Base-by-base conservation (phyloP, 2,113 vertebrate species). In the Pontoporia blainvillei region DNA sequence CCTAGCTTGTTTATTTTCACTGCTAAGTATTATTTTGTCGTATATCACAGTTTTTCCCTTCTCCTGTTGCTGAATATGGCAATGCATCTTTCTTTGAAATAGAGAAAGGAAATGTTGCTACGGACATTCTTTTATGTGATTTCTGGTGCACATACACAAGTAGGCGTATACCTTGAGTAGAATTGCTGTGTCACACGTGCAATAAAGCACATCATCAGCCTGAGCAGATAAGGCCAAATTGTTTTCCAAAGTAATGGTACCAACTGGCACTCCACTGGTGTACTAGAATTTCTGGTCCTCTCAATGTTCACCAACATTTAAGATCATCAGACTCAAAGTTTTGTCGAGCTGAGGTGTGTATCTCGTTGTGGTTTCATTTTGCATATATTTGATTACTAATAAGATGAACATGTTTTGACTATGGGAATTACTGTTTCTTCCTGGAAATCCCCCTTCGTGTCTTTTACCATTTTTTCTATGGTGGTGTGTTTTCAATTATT, bases 341-440 rank as follows among this genome's bases (percentile, higher is more conserved):
- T 94, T 91, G 54, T 52, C 59, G 73, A 52, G 10, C 36, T 23
- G 4, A n/a, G 25, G 8, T 62, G 13, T 73, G 14, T 31, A 90
- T 64, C 27, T 83, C n/a, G 46, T 18, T 34, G 59, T 86, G 29
- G 44, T 91, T 95, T 92, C 57, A 86, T 67, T 95, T 79, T 93
- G 54, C 23, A 46, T 57, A 46, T 78, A 59, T 52, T 83, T 94
- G 39, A 72, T 34, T 83, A 66, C 20, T 46, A 52, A 21, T 66
- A 73, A 20, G 3, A 62, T 84, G 69, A 72, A 61, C 15, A 9
- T 93, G 34, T 82, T 96, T 96, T 96, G 90, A 61, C 69, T 93
- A 17, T 71, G 57, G n/a, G 15, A 88, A 87, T 84, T 90, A 49
- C 3, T 87, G 1, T 85, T 76, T 81, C 49, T 69, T 67, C 29